Evolutionary conservation across 2,113 vertebrate genomes (phyloP).

Genomic region (Tichodroma muraria): DNA sequence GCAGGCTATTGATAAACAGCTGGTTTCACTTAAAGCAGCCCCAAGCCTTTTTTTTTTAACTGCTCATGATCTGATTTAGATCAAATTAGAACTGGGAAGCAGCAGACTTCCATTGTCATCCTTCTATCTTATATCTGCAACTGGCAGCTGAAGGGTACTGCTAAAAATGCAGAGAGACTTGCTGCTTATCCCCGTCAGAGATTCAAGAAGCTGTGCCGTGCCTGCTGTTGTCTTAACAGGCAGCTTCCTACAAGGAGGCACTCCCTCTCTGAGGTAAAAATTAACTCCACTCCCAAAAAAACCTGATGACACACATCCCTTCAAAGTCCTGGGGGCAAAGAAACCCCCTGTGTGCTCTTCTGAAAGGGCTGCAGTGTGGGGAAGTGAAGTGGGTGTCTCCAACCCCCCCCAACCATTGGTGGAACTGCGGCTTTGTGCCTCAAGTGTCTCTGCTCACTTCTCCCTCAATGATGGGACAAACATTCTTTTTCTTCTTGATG

Average conservation of each 20-base stretch:
- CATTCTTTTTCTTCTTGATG: not conserved
- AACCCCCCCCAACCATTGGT: not conserved
- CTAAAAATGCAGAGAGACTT: not conserved
- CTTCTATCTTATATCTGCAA: not conserved
- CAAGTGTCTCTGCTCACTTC: rapidly evolving
- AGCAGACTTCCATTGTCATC: not conserved
- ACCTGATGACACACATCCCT: not conserved
- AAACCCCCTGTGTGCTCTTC: not conserved
- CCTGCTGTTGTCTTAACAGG: not conserved
- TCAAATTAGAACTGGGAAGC: not conserved
- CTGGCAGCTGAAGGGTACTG: not conserved
- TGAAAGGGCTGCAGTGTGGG: not conserved
- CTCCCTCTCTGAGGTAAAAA: not conserved
- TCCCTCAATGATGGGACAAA: not conserved
- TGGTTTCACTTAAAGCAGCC: constrained; percentile 17
- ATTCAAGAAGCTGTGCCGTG: not conserved
- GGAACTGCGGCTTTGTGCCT: not conserved
- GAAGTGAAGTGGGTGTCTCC: not conserved
- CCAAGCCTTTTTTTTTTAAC: not conserved
- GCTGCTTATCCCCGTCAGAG: not conserved
- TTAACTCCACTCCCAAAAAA: not conserved
- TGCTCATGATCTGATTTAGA: not conserved
- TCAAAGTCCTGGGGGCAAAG: not conserved
- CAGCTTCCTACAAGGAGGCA: not conserved
- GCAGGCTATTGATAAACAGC: constrained; percentile 9